Evolutionary conservation across 2,797 vertebrate genomes (phyloP), one percentile per base, ranked within the genome.

Genomic region (Eurystomus glaucurus): DNA sequence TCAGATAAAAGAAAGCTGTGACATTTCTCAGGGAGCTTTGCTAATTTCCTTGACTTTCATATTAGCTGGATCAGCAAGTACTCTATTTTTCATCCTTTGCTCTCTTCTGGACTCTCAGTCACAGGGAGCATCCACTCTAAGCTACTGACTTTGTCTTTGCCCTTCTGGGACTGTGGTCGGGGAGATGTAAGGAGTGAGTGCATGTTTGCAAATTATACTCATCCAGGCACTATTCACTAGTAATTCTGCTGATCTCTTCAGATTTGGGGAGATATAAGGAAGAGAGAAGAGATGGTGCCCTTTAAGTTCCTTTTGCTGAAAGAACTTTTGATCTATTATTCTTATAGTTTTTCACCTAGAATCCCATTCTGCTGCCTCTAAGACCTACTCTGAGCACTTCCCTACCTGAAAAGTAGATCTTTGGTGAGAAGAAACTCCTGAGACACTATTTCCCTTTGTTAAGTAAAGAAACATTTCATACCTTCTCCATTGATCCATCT

Each of bases 1-100:
- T 86, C 64, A 23, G 69, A 76, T 72, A 90, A 83, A 26, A 65
- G 88, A 90, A 65, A 93, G 68, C 79, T 76, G 19, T 94, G 92
- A 93, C 91, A 85, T 88, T 94, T 93, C 74, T 92, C 85, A 94
- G 92, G 91, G 90, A 93, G 66, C 39, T 94, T 95, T 90, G 51
- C 61, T 91, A 88, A 97, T 96, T 96, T 96, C 31, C n/a, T 95
- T 95, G 87, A 94, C 94, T 96, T 93, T 70, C 18, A 13, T 79
- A 84, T 94, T 95, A 88, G 94, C 94, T 91, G 64, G 39, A 70
- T 97, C 96, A 97, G 94, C 96, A 96, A 88, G 21, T 90, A 65
- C 61, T 82, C 8, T 95, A 85, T 92, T 86, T 82, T 79, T 71
- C 26, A 45, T 90, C 90, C 62, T 85, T 90, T 81, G 35, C 77